Base-by-base conservation (phyloP, 2,113 vertebrate species). In the Zapus hudsonius region DNA sequence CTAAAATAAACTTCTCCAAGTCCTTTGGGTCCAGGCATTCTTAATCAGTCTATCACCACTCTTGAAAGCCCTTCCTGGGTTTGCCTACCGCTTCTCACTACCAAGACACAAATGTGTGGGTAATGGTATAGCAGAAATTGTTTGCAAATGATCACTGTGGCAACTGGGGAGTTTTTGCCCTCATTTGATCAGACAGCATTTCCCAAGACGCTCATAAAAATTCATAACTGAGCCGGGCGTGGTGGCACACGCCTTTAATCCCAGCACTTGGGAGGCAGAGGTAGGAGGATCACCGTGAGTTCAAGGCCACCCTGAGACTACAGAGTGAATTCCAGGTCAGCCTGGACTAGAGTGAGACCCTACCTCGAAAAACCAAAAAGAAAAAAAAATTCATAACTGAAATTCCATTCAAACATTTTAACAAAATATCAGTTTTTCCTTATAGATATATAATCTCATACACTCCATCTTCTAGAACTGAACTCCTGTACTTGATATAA, bases 1-100 rank as follows among this genome's bases (percentile, higher is more conserved):
- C 92, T 82, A 89, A 95, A 96, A 95, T 96, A 91, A 96, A 81
- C 89, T 93, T 74, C 87, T 61, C 81, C 16, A 42, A 31, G 59
- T 40, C 91, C 93, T 89, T 89, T 87, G 87, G 79, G 10, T 74
- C 73, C 44, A 12, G 76, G 91, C 84, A 72, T 81, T 92, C 76
- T 95, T 87, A 87, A 87, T 96, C 76, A 66, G 81, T 91, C 93
- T 85, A 70, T 66, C 38, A 73, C 63, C 25, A 27, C 84, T 75
- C 84, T 92, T 40, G 38, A 85, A 85, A 89, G 76, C 61, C 44
- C 55, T 90, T 80, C 81, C 67, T 55, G 25, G 38, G 27, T 94
- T 81, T 66, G 67, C 81, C 74, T 31, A 40, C 59, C 74, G 57
- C 93, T 80, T 73, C 47, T 81, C 19, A 31, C 84, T 22, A 40